Conservation (phyloP, 2,113 vertebrate genomes). For the Lepisosteus osseus region DNA sequence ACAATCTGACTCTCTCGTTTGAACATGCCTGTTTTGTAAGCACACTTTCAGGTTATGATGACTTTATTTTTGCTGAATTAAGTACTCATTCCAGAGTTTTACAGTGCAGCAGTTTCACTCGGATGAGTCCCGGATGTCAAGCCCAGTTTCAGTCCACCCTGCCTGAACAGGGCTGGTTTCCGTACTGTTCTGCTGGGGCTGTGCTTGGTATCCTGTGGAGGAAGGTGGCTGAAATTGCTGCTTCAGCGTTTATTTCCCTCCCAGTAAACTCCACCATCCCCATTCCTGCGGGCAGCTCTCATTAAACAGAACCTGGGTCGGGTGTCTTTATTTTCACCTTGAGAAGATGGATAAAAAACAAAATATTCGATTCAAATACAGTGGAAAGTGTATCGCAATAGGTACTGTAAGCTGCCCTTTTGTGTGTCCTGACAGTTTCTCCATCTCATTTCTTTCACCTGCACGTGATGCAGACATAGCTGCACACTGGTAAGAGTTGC, state of each 20-base stretch:
- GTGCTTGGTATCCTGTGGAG: background rate
- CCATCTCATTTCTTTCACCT: background rate
- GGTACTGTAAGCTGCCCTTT: background rate
- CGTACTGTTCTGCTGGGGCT: background rate
- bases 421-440: background rate
- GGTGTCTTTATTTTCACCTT: conserved; percentile 9
- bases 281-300: background rate
- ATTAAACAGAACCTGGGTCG: background rate
- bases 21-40: no score
- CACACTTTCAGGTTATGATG: no score
- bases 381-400: background rate
- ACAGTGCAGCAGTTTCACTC: no score
- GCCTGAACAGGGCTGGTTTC: background rate
- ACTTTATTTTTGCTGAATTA: no score
- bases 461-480: background rate
- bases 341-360: background rate
- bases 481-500: background rate
- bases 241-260: conserved; percentile 1
- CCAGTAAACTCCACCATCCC: background rate
- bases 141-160: no score
- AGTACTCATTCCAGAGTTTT: no score
- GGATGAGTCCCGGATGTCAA: no score
- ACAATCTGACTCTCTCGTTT: no score
- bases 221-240: background rate
- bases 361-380: background rate